Percentiles rank a stretch among this genome's conserved stretches.
These are phyloP conservation scores for Perizoma affinitatum DNA, from an alignment of 2,888 invertebrate genomes.

Conservation along the genomic window DNA sequence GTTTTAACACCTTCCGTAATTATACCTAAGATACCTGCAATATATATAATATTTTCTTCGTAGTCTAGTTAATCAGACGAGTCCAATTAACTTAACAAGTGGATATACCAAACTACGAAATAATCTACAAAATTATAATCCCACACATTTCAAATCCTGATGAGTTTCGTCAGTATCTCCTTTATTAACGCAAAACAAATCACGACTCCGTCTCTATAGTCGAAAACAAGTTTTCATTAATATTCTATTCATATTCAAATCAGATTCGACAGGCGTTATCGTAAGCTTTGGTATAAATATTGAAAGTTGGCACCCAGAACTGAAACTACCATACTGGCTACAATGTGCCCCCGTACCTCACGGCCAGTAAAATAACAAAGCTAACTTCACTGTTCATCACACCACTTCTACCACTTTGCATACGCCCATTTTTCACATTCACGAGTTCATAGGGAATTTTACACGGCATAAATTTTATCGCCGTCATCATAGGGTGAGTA, in stretches of 20 bases:
- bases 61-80: no score
- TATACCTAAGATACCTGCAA: no score
- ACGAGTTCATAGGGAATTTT: no score
- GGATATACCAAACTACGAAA: no score
- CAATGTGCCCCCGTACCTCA: no score
- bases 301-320: slow-evolving; percentile 1
- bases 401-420: no score
- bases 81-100: no score
- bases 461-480: no score
- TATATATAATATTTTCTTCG: no score
- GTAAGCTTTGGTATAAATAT: slow-evolving; percentile 35
- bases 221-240: slow-evolving; percentile 73
- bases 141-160: slow-evolving; percentile 6
- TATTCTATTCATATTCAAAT: slow-evolving; percentile 82
- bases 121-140: slow-evolving; percentile 1
- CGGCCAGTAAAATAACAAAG: not conserved
- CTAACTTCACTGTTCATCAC: not conserved
- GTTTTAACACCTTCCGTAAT: no score
- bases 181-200: slow-evolving; percentile 51
- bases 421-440: no score
- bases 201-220: slow-evolving; percentile 51
- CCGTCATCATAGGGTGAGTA: no score
- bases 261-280: slow-evolving; percentile 73
- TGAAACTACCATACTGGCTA: not conserved
- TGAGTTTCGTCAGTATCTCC: slow-evolving; percentile 15